Percentiles rank a stretch among this genome's conserved stretches.
Evolutionary conservation across 2,113 vertebrate genomes (phyloP).

Genomic region (Colius striatus): DNA sequence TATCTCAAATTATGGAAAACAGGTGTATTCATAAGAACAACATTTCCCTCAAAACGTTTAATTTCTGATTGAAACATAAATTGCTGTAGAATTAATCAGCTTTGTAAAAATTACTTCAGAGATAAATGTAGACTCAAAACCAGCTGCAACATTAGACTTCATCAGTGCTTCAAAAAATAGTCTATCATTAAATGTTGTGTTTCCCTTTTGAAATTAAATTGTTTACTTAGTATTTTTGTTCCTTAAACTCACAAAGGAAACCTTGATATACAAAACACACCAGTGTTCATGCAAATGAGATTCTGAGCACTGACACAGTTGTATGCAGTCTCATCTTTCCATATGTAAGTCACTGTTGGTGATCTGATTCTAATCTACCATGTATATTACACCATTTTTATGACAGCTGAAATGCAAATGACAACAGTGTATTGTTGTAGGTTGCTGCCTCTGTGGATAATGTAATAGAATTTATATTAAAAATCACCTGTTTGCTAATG

Average conservation of each 20-base stretch:
- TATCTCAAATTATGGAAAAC: neutral
- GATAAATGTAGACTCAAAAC: neutral
- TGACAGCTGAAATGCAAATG: neutral
- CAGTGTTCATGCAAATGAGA: neutral
- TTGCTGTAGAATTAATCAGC: neutral
- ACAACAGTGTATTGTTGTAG: neutral
- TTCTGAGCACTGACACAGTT: neutral
- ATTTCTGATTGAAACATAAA: neutral
- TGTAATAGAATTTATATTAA: neutral
- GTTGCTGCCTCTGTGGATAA: neutral
- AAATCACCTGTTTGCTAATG: neutral
- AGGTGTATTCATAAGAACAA: neutral
- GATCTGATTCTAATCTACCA: neutral
- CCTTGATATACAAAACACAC: neutral
- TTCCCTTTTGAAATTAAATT: neutral
- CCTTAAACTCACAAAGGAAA: neutral
- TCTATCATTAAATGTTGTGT: neutral
- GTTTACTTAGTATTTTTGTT: neutral
- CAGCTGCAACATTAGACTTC: neutral
- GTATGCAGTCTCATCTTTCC: neutral
- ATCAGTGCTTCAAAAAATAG: neutral
- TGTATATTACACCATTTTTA: accelerated
- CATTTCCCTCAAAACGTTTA: neutral
- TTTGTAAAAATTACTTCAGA: neutral
- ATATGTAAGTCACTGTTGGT: neutral